Percentiles rank a stretch among this genome's conserved stretches.
Evolutionary conservation across 92 coral and sea anemone species (phyloP).

Genomic region (Epizoanthus fatuus): DNA sequence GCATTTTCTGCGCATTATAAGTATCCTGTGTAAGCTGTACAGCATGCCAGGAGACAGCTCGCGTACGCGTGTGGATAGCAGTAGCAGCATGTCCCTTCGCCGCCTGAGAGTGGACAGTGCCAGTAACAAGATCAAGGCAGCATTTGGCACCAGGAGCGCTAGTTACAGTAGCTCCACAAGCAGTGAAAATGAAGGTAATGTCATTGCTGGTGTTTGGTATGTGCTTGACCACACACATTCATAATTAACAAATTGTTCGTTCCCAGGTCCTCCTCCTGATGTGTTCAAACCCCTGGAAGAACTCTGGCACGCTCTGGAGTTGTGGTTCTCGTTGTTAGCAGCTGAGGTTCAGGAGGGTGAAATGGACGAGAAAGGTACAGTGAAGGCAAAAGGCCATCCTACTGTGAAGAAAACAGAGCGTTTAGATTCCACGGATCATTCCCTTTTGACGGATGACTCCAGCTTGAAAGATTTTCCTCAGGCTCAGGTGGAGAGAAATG

Average conservation of each 20-base stretch:
- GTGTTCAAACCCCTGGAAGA: constrained; percentile 64
- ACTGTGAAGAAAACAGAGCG: background rate
- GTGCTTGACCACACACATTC: too few species aligned
- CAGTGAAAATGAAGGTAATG: constrained; percentile 42
- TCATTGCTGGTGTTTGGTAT: too few species aligned
- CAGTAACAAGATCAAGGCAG: constrained; percentile 64
- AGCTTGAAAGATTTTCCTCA: background rate
- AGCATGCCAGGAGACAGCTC: constrained; percentile 36
- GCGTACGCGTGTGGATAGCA: constrained; percentile 36
- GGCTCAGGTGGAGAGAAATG: background rate
- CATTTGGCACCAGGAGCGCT: constrained; percentile 61
- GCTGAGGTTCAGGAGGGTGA: constrained; percentile 63
- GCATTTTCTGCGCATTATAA: constrained; percentile 55
- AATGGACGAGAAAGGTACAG: constrained; percentile 33
- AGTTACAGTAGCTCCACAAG: constrained; percentile 47
- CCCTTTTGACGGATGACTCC: background rate
- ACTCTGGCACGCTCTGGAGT: constrained; percentile 68
- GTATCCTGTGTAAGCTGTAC: constrained; percentile 56
- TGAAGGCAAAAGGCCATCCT: background rate
- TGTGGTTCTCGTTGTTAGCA: constrained; percentile 60
- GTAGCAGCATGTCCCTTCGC: constrained; percentile 31
- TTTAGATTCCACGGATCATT: background rate
- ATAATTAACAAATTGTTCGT: background rate
- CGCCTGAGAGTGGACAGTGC: constrained; percentile 62
- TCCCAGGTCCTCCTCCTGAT: constrained; percentile 49